Conservation (phyloP, 2,797 vertebrate species). For the Malacoraja senta region DNA sequence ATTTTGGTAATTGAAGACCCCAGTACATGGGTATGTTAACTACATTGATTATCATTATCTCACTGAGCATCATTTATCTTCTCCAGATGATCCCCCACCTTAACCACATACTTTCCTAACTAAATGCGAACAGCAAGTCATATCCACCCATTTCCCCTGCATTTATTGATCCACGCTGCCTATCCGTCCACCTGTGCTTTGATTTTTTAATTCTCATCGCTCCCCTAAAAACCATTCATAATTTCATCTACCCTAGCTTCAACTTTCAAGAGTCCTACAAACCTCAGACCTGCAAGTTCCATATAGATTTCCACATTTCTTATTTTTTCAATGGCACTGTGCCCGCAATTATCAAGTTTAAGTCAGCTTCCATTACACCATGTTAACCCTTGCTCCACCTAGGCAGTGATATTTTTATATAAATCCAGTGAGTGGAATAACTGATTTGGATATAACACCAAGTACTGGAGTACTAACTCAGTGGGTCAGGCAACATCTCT, state of each 20-base stretch:
- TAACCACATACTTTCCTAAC: not conserved
- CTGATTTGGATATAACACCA: not conserved
- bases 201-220: not conserved
- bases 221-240: not conserved
- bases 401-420: not conserved
- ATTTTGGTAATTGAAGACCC: not conserved
- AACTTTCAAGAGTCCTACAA: not conserved
- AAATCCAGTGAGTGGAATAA: not conserved
- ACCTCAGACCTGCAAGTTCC: not conserved
- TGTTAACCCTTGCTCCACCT: too few species aligned
- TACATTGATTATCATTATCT: not conserved
- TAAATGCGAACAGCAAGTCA: not conserved
- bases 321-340: not conserved
- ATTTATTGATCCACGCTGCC: not conserved
- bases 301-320: not conserved
- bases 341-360: not conserved
- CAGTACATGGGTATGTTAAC: not conserved
- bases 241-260: not conserved
- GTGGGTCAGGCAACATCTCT: too few species aligned
- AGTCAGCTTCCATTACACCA: too few species aligned
- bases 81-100: too few species aligned
- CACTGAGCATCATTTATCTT: too few species aligned
- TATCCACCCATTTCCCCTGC: not conserved
- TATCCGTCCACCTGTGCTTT: not conserved
- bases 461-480: too few species aligned